Conservation (phyloP, 2,888 invertebrate genomes). For the Leucophenga montana region DNA sequence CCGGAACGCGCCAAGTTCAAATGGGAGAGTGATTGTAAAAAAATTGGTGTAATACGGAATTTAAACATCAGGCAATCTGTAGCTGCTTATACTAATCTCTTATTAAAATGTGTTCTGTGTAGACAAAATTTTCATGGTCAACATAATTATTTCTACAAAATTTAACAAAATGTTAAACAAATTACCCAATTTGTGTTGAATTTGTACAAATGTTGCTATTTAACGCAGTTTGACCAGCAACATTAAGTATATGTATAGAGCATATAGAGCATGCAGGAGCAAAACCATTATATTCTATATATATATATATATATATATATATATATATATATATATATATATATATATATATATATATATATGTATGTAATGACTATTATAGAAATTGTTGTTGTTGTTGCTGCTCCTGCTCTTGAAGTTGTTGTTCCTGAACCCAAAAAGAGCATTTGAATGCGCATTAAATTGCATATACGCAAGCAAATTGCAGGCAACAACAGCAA, state of each 20-base stretch:
- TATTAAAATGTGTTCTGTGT: neutral
- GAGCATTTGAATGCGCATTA: conserved; percentile 29
- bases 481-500: conserved; percentile 21
- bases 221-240: conserved; percentile 2
- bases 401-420: conserved; percentile 14
- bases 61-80: neutral
- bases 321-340: neutral
- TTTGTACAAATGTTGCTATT: conserved; percentile 25
- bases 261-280: no score
- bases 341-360: conserved; percentile 1
- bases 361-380: neutral
- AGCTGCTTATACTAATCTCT: conserved; percentile 7
- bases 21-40: no score
- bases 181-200: conserved; percentile 26
- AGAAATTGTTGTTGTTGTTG: conserved; percentile 10
- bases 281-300: neutral
- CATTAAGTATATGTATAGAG: neutral
- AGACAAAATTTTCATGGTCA: conserved; percentile 12
- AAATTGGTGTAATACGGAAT: no score
- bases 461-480: conserved; percentile 30
- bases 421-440: conserved; percentile 33
- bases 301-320: neutral
- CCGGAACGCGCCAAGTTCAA: no score
- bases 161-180: conserved; percentile 24
- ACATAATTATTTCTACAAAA: conserved; percentile 20